Evolutionary conservation across 2,888 invertebrate genomes (phyloP).

Genomic region (Lasius platythorax): DNA sequence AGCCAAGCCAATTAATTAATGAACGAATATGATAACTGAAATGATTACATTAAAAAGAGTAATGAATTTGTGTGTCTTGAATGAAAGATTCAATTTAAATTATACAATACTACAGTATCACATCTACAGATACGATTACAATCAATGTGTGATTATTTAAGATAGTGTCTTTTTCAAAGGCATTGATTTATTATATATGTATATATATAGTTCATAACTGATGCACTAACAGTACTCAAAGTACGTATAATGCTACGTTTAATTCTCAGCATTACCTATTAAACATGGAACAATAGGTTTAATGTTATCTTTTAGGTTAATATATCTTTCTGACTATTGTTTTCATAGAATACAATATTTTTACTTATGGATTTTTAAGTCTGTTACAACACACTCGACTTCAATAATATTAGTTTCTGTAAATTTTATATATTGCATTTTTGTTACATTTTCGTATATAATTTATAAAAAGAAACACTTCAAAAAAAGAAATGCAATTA

Average conservation of each 20-base stretch:
- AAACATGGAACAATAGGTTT: background rate
- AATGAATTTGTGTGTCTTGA: background rate
- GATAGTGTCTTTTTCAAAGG: background rate
- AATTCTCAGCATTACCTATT: constrained; percentile 5
- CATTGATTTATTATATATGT: background rate
- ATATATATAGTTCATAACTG: background rate
- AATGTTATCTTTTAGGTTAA: background rate
- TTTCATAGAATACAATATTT: constrained; percentile 10
- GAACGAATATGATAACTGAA: background rate
- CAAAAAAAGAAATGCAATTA: constrained; percentile 1
- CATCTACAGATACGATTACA: background rate
- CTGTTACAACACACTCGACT: background rate
- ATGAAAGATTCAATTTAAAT: background rate
- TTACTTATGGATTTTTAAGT: constrained; percentile 15
- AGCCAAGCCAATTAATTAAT: background rate
- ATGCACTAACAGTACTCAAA: background rate
- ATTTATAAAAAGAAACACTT: constrained; percentile 38
- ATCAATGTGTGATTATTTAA: background rate
- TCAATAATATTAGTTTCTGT: constrained; percentile 31
- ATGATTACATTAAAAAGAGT: background rate
- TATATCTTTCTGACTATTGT: constrained; percentile 13
- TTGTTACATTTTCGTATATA: constrained; percentile 50
- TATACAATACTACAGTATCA: background rate
- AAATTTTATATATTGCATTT: constrained; percentile 35
- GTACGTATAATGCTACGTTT: background rate